These are phyloP conservation scores for Notolepis coatsorum DNA, from an alignment of 2,797 vertebrate species.

Conservation along the genomic window DNA sequence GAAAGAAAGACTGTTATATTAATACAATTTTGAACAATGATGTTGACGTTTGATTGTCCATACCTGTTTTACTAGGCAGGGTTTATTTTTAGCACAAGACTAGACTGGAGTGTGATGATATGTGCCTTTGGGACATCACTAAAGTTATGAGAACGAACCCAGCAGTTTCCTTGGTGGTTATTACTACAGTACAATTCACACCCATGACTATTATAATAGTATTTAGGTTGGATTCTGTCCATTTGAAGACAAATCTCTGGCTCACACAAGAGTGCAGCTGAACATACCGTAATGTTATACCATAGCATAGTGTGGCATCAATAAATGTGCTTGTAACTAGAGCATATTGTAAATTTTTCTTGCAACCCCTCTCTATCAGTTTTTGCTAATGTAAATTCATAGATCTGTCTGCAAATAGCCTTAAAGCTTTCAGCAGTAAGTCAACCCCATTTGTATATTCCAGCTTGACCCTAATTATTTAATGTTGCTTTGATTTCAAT, in stretches of 20 bases:
- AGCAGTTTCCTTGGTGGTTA: too few relatives aligned
- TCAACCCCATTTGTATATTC: neutral
- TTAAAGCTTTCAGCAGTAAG: neutral
- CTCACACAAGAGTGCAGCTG: neutral
- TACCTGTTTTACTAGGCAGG: too few relatives aligned
- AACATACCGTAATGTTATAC: neutral
- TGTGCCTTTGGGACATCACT: too few relatives aligned
- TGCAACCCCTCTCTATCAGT: neutral
- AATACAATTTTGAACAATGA: too few relatives aligned
- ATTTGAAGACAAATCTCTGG: neutral
- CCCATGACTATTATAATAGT: neutral
- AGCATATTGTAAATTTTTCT: neutral
- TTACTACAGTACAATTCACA: too few relatives aligned
- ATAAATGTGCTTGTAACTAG: neutral
- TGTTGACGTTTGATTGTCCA: too few relatives aligned
- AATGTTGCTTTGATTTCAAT: neutral
- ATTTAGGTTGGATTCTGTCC: slow-evolving; percentile 2
- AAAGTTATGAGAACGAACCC: too few relatives aligned
- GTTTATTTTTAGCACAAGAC: too few relatives aligned
- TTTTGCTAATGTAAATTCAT: too few relatives aligned
- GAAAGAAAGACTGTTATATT: too few relatives aligned
- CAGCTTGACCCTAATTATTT: neutral
- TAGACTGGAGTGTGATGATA: too few relatives aligned
- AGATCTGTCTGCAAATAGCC: too few relatives aligned
- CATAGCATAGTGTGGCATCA: neutral